Evolutionary conservation across 1,140 invertebrate species (phyloP).

Genomic region (Periplaneta americana): DNA sequence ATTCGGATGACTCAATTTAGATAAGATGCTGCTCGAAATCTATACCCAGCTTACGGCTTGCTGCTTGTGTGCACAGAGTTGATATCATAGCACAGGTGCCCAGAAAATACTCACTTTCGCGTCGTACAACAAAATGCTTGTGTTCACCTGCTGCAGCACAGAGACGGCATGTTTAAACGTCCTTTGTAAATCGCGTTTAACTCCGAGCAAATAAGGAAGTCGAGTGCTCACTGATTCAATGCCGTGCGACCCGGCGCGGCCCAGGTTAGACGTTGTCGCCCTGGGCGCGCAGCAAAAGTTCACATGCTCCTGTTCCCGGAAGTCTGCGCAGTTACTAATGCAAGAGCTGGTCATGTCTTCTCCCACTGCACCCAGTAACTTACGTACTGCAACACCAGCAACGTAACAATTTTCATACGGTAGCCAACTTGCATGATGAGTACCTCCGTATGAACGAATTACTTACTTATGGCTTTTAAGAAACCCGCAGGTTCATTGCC

Average conservation of each 20-base stretch:
- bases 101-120: not conserved
- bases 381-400: too few relatives aligned
- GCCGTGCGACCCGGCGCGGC: not conserved
- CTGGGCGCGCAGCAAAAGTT: not conserved
- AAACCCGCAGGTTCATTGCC: too few relatives aligned
- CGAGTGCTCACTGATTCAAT: not conserved
- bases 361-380: too few relatives aligned
- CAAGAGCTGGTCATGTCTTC: not conserved
- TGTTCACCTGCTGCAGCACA: not conserved
- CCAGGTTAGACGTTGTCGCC: not conserved
- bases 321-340: not conserved
- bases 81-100: not conserved
- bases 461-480: too few relatives aligned
- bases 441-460: too few relatives aligned
- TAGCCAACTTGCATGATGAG: too few relatives aligned
- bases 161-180: not conserved
- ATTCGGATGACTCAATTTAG: too few relatives aligned
- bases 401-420: too few relatives aligned
- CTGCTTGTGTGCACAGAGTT: not conserved
- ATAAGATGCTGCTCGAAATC: too few relatives aligned
- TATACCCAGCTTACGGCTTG: not conserved
- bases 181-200: not conserved
- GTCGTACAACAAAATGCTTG: not conserved
- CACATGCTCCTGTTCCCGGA: not conserved
- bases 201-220: not conserved